These are phyloP conservation scores for Enteromius fasciolatus DNA, from an alignment of 2,797 vertebrate species.

Conservation along the genomic window DNA sequence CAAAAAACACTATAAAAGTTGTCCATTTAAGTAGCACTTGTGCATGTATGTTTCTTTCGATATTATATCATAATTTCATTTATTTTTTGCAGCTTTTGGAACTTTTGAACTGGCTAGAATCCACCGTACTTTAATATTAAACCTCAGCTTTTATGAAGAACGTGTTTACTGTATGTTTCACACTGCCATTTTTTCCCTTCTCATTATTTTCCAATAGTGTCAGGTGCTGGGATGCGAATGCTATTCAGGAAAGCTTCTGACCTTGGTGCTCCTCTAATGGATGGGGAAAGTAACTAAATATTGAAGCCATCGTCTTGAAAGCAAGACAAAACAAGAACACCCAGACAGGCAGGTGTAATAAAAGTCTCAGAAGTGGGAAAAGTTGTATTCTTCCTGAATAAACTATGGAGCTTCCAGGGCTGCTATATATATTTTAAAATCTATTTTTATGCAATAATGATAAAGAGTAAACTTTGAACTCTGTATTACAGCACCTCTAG, in stretches of 20 bases:
- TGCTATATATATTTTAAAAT: not conserved
- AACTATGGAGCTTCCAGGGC: not conserved
- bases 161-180: not conserved
- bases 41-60: not conserved
- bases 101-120: conserved; percentile 13
- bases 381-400: conserved; percentile 15
- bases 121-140: not conserved
- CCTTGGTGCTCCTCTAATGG: conserved; percentile 27
- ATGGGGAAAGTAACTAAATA: conserved; percentile 43
- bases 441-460: not conserved
- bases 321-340: conserved; percentile 23
- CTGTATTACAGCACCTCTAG: not conserved
- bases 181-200: not conserved
- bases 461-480: not conserved
- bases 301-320: conserved; percentile 27
- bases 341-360: conserved; percentile 30
- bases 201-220: not conserved
- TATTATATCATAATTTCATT: not conserved
- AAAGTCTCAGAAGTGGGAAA: conserved; percentile 33
- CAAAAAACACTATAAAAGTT: not conserved
- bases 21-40: not conserved
- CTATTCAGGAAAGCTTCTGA: conserved; percentile 5
- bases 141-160: not conserved
- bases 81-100: conserved; percentile 11
- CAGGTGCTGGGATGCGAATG: conserved; percentile 3